A percentile compares a stretch with the other conserved stretches of the same genome.
These are phyloP conservation scores for Myrmecophaga tridactyla DNA, from an alignment of 2,113 vertebrate species.

Conservation along the genomic window DNA sequence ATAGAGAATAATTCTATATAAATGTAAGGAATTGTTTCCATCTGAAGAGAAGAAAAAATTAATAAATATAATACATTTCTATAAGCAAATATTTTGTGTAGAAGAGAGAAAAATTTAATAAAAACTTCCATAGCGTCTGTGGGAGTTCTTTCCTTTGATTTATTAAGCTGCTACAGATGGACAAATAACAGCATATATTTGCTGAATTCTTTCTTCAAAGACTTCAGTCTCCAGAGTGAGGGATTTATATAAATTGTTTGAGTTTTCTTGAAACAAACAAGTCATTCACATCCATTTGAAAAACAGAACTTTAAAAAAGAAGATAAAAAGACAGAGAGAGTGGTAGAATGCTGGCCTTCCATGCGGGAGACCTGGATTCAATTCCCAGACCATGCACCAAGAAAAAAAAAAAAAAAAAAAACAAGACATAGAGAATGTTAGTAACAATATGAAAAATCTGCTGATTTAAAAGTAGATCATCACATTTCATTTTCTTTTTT, in stretches of 20 bases:
- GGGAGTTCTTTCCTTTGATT: not conserved
- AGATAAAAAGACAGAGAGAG: not conserved
- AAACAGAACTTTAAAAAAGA: not conserved
- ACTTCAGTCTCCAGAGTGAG: not conserved
- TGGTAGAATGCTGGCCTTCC: no score
- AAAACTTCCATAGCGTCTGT: not conserved
- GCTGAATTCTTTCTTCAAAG: slow-evolving; percentile 33
- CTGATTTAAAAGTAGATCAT: not conserved
- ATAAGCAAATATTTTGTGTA: not conserved
- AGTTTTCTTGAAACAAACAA: not conserved
- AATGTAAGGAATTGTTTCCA: not conserved
- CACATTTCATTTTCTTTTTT: not conserved
- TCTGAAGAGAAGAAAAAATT: not conserved
- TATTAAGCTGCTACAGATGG: slow-evolving; percentile 51
- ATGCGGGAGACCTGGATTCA: no score
- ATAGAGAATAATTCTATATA: not conserved
- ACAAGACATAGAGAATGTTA: not conserved
- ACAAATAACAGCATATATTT: slow-evolving; percentile 55
- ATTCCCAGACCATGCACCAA: no score
- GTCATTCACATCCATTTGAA: not conserved
- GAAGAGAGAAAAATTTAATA: slow-evolving; percentile 7
- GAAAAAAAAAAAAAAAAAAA: not conserved
- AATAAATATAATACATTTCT: not conserved
- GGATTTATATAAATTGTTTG: not conserved
- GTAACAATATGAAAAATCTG: not conserved